Conservation (phyloP, 1,140 invertebrate species). For the Hirudo medicinalis region DNA sequence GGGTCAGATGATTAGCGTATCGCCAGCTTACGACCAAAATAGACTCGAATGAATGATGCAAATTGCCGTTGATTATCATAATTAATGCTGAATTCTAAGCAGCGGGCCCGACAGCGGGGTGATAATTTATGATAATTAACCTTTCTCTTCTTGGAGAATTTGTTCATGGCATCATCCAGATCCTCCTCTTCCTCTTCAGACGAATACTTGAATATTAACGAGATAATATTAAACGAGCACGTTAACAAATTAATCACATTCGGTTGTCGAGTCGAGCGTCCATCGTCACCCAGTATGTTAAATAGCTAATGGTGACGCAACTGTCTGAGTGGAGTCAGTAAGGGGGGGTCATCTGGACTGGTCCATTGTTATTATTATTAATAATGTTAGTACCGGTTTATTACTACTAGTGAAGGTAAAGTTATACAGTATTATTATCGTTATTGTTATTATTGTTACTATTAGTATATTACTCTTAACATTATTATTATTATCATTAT, state of each 20-base stretch:
- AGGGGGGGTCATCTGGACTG: too few species aligned
- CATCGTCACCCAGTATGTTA: too few species aligned
- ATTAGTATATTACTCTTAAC: background rate
- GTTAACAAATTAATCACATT: too few species aligned
- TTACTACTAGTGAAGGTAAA: too few species aligned
- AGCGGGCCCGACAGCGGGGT: background rate
- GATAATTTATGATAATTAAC: background rate
- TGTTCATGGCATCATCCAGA: constrained; percentile 74
- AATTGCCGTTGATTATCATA: background rate
- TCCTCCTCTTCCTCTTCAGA: constrained; percentile 88
- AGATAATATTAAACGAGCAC: constrained; percentile 1
- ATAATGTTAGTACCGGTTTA: too few species aligned
- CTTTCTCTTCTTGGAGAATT: constrained; percentile 64
- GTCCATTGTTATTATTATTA: too few species aligned
- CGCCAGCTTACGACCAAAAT: background rate
- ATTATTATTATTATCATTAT: too few species aligned
- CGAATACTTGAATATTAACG: constrained; percentile 55
- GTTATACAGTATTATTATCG: too few species aligned
- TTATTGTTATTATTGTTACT: too few species aligned
- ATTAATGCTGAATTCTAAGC: background rate
- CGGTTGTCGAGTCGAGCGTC: too few species aligned
- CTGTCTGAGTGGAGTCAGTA: too few species aligned
- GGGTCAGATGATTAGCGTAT: background rate
- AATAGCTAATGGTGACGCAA: too few species aligned
- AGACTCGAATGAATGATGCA: background rate